Conservation (phyloP, 2,888 invertebrate species). For the Ditylenchus weischeri region DNA sequence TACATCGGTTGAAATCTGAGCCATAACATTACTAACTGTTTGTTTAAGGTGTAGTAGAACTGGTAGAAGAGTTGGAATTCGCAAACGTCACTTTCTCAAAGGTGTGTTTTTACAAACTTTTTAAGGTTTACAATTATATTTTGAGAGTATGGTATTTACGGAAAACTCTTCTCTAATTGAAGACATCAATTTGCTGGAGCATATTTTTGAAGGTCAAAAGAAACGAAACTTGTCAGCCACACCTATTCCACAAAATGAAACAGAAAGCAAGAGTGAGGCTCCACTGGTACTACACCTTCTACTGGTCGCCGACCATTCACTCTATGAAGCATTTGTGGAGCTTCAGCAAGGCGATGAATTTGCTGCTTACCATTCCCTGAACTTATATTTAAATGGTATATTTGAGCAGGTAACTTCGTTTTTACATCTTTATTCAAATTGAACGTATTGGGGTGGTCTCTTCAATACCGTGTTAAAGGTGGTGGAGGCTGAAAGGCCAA, state of each 20-base stretch:
- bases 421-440: too few relatives aligned
- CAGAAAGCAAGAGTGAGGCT: constrained; percentile 2
- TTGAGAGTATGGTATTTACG: constrained; percentile 17
- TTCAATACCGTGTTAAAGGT: too few relatives aligned
- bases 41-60: background rate
- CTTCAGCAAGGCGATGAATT: constrained; percentile 22
- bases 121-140: background rate
- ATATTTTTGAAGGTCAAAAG: constrained; percentile 7
- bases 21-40: background rate
- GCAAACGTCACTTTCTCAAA: constrained; percentile 17
- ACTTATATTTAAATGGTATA: constrained; percentile 10
- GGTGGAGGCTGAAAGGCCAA: too few relatives aligned
- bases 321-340: constrained; percentile 34
- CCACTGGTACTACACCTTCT: constrained; percentile 23
- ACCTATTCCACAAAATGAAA: background rate
- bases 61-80: constrained; percentile 15
- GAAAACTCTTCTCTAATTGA: constrained; percentile 31
- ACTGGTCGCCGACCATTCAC: constrained; percentile 39
- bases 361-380: constrained; percentile 16
- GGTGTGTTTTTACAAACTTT: constrained; percentile 1
- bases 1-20: too few relatives aligned
- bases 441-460: too few relatives aligned
- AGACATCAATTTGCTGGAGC: constrained; percentile 23
- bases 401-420: constrained; percentile 5
- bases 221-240: background rate